Conservation (phyloP, 2,888 invertebrate species). For the Phortica okadai region DNA sequence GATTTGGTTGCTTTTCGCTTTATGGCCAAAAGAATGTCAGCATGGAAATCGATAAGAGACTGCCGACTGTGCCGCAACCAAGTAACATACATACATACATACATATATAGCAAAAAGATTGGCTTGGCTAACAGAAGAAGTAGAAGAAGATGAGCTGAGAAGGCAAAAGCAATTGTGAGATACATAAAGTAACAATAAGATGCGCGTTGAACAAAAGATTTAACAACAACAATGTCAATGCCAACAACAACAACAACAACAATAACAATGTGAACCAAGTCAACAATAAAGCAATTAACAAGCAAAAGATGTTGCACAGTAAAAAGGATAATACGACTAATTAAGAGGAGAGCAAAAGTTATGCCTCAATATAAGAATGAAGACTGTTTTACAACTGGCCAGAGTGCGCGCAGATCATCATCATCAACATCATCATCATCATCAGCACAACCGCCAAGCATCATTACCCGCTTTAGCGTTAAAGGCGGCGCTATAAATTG, state of each 20-base stretch:
- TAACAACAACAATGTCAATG: constrained; percentile 36
- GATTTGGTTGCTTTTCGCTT: constrained; percentile 65
- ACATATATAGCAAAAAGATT: background rate
- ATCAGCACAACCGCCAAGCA: too few relatives aligned
- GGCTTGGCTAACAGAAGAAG: too few relatives aligned
- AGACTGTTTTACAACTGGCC: constrained; percentile 14
- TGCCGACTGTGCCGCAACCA: background rate
- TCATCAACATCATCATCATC: too few relatives aligned
- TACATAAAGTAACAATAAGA: constrained; percentile 66
- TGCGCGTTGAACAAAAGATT: constrained; percentile 52
- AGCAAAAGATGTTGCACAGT: constrained; percentile 38
- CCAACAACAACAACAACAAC: constrained; percentile 22
- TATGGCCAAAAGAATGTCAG: constrained; percentile 35
- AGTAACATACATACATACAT: background rate
- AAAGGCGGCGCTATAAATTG: background rate
- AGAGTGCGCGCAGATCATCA: background rate
- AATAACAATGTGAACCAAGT: constrained; percentile 2
- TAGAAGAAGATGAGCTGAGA: background rate
- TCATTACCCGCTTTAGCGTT: too few relatives aligned
- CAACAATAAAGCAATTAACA: constrained; percentile 67
- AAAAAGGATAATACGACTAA: constrained; percentile 63
- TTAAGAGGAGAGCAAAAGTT: constrained; percentile 65
- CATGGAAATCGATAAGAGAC: constrained; percentile 25
- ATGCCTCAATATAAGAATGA: constrained; percentile 62
- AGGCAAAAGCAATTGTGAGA: constrained; percentile 43